Evolutionary conservation across 2,797 vertebrate genomes (phyloP).

Genomic region (Mus spretus): DNA sequence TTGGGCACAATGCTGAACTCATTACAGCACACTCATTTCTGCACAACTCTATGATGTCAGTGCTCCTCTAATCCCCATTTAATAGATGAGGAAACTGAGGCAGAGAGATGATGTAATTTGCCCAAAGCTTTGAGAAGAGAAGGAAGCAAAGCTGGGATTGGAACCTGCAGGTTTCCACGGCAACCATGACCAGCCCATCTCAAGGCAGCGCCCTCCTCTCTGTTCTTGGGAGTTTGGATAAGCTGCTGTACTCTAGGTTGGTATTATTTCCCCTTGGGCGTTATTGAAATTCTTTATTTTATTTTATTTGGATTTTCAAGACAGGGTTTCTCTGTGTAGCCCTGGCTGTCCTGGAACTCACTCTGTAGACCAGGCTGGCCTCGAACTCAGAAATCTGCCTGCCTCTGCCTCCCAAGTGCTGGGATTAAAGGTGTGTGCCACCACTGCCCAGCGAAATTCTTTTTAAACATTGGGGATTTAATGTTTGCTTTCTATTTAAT

Average conservation of each 20-base stretch:
- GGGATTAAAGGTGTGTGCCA: no score
- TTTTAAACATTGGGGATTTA: not conserved
- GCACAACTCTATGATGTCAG: not conserved
- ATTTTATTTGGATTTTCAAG: no score
- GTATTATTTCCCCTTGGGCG: no score
- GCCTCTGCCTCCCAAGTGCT: no score
- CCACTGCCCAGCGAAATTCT: no score
- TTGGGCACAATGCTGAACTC: not conserved
- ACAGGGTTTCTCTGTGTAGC: no score
- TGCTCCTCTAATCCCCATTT: conserved; percentile 27
- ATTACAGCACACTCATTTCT: not conserved
- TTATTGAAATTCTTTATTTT: not conserved
- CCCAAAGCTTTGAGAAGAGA: not conserved
- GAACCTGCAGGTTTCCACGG: not conserved
- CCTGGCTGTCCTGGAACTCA: no score
- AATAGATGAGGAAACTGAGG: conserved; percentile 53
- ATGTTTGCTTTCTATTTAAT: not conserved
- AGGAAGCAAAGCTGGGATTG: not conserved
- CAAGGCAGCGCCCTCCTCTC: fast-evolving
- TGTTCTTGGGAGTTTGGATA: not conserved
- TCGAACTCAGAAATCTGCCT: no score
- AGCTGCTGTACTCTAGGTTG: not conserved
- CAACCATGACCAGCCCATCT: fast-evolving
- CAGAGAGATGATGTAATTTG: conserved; percentile 11
- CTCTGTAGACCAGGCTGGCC: no score